A percentile compares a stretch with the other conserved stretches of the same genome.
Conservation (phyloP, 1,140 invertebrate species). For the Melanaphis sacchari region DNA sequence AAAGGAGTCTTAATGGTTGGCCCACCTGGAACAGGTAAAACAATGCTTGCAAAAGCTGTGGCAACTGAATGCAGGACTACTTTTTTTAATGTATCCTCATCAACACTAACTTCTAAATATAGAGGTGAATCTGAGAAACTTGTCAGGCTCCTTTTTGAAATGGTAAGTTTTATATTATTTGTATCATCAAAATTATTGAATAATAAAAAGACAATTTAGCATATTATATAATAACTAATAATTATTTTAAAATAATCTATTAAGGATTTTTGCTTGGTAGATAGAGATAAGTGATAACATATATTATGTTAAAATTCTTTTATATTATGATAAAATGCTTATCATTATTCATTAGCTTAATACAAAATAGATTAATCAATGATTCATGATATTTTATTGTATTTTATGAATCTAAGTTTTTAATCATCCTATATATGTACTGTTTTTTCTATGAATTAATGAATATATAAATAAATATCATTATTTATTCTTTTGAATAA, state of each 20-base stretch:
- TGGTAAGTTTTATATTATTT: constrained; percentile 71
- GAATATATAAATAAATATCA: not conserved
- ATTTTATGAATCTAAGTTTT: no score
- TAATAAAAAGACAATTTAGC: no score
- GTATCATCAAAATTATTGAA: not conserved
- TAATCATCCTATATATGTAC: no score
- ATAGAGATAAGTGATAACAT: fast-evolving
- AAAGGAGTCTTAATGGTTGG: constrained; percentile 98
- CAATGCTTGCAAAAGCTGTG: constrained; percentile 98
- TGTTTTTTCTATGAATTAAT: not conserved
- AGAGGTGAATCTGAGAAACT: constrained; percentile 98
- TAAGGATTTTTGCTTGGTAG: no score
- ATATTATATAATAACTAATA: no score
- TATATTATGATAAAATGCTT: no score
- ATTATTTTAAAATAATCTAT: no score
- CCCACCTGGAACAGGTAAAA: constrained; percentile 98
- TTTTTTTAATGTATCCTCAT: constrained; percentile 98
- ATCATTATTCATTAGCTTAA: no score
- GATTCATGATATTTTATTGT: no score
- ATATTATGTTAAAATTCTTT: no score
- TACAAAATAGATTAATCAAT: no score
- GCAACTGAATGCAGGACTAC: constrained; percentile 99
- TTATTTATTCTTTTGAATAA: not conserved
- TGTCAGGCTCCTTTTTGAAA: constrained; percentile 96
- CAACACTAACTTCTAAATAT: constrained; percentile 97